A percentile compares a stretch with the other conserved stretches of the same genome.
phyloP scores from a whole-genome alignment of 2,797 vertebrate genomes.

The Rhabdophis nuchalis region DNA sequence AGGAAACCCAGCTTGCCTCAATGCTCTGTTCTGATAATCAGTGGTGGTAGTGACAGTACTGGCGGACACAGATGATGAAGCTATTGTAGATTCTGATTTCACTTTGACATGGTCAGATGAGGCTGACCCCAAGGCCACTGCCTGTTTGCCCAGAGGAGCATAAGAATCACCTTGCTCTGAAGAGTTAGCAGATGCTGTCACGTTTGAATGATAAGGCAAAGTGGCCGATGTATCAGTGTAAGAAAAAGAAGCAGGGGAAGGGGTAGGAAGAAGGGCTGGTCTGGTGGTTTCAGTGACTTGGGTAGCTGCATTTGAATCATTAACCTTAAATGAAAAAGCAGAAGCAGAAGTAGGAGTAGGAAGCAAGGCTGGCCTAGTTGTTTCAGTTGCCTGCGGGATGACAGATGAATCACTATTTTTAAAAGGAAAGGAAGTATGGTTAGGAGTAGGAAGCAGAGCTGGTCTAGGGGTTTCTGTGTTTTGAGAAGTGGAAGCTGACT shows the following conservation, averaged over 20 bases:
- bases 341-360: constrained; percentile 68
- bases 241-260: constrained; percentile 45
- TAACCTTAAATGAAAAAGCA: constrained; percentile 63
- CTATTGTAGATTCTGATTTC: constrained; percentile 51
- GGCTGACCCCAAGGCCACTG: constrained; percentile 52
- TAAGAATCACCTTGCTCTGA: constrained; percentile 70
- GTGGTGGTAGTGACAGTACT: constrained; percentile 34
- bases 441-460: constrained; percentile 71
- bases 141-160: constrained; percentile 57
- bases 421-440: constrained; percentile 61
- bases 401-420: constrained; percentile 52
- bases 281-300: constrained; percentile 51
- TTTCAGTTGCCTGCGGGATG: constrained; percentile 63
- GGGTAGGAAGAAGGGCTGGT: constrained; percentile 5
- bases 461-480: constrained; percentile 66
- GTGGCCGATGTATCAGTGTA: constrained; percentile 29
- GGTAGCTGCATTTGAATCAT: constrained; percentile 52
- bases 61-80: constrained; percentile 59
- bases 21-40: constrained; percentile 61
- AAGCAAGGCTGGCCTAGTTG: constrained; percentile 70
- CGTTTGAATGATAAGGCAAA: constrained; percentile 65
- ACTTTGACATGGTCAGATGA: constrained; percentile 69
- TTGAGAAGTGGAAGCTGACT: constrained; percentile 58
- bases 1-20: constrained; percentile 66
- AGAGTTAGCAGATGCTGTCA: constrained; percentile 57